Base-by-base conservation (phyloP, 2,113 vertebrate species). In the Erythrocercus mccallii region DNA sequence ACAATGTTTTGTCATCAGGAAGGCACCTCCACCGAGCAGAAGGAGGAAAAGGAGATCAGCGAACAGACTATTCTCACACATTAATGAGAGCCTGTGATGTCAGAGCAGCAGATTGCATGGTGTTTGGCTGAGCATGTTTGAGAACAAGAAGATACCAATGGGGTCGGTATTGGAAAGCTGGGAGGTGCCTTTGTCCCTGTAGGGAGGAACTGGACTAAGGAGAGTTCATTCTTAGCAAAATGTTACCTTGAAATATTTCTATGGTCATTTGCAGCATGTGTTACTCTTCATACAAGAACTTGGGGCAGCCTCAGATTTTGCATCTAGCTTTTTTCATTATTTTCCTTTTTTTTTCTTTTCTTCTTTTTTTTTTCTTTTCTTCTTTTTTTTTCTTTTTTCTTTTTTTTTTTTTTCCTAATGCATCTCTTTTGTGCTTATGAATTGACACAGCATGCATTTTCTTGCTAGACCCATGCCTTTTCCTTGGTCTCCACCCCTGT, bases 401-500 rank as follows among this genome's bases (percentile, higher is more conserved):
- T 9, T 15, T 14, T 9, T 31, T 11, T 16, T 22, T 30, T 53
- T 53, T 9, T 1, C 13, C 28, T 15, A 77, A 62, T 38, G 24
- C 64, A 56, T 68, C 65, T 88, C 90, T 92, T 96, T 95, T 94
- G 74, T 96, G 57, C 73, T 92, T 81, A 86, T 90, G 89, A 96
- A 97, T 90, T 92, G 79, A 95, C 93, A 96, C 92, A 97, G 94
- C 92, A 71, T 94, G 91, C 85, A 74, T 96, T 98, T 97, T 95
- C 81, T 85, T 91, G 94, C 92, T 88, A 95, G 92, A 89, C 95
- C 91, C 77, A 53, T 97, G 94, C 78, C 84, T 92, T 96, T 92
- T 82, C 84, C 95, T 89, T 92, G 85, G 96, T 97, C 97, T 98
- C 97, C 97, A 96, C 95, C 96, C 97, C 95, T 94, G 94, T 98